Percentiles rank a stretch among this genome's conserved stretches.
Conservation (phyloP, 1,140 invertebrate genomes). For the Zaprionus ghesquierei region DNA sequence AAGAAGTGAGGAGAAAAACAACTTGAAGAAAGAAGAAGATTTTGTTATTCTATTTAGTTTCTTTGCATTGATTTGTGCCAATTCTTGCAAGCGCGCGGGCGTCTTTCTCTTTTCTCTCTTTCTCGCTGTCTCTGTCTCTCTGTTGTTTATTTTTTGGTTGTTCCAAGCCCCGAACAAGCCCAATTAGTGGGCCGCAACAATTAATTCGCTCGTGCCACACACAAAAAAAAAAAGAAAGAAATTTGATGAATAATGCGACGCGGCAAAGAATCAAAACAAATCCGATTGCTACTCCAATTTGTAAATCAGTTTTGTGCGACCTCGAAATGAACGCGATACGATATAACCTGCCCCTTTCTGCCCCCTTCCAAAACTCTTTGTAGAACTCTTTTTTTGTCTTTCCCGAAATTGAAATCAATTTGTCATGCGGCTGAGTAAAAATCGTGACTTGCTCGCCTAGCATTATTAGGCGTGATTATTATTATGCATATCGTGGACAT, state of each 20-base stretch:
- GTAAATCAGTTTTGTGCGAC: not conserved
- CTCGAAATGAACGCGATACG: not conserved
- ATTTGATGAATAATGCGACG: not conserved
- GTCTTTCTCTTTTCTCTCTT: not conserved
- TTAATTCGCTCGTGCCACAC: not conserved
- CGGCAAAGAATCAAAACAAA: not conserved
- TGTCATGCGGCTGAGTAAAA: not conserved
- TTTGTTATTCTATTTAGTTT: not conserved
- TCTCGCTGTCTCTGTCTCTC: not conserved
- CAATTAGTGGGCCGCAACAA: not conserved
- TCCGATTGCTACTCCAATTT: not conserved
- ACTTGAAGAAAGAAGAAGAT: not conserved
- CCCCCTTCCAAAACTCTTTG: not conserved
- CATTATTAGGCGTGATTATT: not conserved
- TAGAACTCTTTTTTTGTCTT: not conserved
- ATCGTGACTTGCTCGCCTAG: not conserved
- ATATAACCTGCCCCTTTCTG: not conserved
- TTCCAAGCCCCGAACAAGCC: not conserved
- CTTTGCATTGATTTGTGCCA: not conserved
- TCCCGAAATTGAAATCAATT: not conserved
- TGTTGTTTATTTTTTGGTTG: not conserved
- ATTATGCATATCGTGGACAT: not conserved
- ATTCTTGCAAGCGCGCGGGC: not conserved
- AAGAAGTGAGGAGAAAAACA: too few species aligned
- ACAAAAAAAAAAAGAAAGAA: not conserved